Conservation (phyloP, 2,113 vertebrate species). For the Danio rerio region DNA sequence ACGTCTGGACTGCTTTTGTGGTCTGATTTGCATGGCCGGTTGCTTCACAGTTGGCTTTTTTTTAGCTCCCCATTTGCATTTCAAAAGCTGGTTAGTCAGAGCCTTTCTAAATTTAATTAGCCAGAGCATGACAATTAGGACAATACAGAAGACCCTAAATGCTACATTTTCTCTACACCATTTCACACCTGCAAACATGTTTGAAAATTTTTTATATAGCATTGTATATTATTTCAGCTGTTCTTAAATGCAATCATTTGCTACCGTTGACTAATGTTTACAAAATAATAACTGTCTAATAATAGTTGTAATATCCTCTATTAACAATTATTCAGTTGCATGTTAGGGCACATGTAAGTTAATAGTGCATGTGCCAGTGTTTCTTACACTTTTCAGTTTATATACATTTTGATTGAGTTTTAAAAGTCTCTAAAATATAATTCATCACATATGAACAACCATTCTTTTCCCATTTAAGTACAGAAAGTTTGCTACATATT, state of each 20-base stretch:
- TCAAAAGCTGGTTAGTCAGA: slow-evolving; percentile 1
- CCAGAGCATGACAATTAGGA: slow-evolving; percentile 3
- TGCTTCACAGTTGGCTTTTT: neutral
- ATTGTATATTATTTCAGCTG: neutral
- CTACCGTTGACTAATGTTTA: neutral
- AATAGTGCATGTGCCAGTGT: too few species aligned
- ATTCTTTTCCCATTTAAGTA: neutral
- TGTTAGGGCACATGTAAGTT: neutral
- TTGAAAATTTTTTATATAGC: neutral
- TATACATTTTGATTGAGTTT: neutral
- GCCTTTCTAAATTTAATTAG: slow-evolving; percentile 9
- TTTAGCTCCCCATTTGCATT: neutral
- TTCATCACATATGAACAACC: neutral
- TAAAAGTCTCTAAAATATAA: neutral
- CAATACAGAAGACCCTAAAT: neutral
- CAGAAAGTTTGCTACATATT: neutral
- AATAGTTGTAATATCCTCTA: neutral
- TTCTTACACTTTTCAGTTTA: neutral
- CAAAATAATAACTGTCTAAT: neutral
- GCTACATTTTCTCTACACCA: neutral
- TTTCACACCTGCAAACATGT: neutral
- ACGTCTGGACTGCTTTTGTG: neutral
- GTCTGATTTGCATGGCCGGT: neutral
- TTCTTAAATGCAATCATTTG: neutral
- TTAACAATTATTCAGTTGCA: neutral